Percentiles rank a stretch among this genome's conserved stretches.
Conservation (phyloP, 2,113 vertebrate species). For the Strix aluco region DNA sequence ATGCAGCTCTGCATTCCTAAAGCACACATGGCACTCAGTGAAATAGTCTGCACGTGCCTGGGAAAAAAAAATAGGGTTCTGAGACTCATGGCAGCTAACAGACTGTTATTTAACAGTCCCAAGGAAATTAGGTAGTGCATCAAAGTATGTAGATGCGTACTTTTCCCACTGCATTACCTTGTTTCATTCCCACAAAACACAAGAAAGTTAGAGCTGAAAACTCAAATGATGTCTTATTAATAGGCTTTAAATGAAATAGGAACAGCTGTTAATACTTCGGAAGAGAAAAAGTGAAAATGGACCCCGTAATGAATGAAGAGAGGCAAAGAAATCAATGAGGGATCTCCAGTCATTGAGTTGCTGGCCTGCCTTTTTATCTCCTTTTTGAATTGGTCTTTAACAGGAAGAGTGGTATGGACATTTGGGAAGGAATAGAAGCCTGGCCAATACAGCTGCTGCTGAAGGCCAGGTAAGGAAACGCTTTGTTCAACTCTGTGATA, state of each 20-base stretch:
- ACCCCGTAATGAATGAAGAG: constrained; percentile 42
- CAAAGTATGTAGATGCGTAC: background rate
- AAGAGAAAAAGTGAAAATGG: constrained; percentile 24
- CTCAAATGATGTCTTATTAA: constrained; percentile 9
- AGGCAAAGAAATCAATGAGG: constrained; percentile 44
- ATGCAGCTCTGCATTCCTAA: background rate
- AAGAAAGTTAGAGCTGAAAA: constrained; percentile 2
- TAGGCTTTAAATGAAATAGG: constrained; percentile 17
- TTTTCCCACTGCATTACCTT: background rate
- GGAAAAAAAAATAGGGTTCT: background rate
- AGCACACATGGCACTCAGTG: background rate
- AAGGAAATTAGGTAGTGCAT: background rate
- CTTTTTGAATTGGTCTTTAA: constrained; percentile 52
- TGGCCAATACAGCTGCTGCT: background rate
- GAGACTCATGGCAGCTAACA: background rate
- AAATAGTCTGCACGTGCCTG: background rate
- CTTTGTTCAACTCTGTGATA: constrained; percentile 3
- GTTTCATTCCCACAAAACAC: background rate
- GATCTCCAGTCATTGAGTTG: constrained; percentile 16
- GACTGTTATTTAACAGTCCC: background rate
- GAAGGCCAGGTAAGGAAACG: constrained; percentile 35
- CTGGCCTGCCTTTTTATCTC: constrained; percentile 33
- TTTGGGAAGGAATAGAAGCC: constrained; percentile 31
- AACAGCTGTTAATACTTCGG: constrained; percentile 23
- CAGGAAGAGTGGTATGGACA: constrained; percentile 11